Conservation (phyloP, 2,797 vertebrate genomes). For the Todus mexicanus region DNA sequence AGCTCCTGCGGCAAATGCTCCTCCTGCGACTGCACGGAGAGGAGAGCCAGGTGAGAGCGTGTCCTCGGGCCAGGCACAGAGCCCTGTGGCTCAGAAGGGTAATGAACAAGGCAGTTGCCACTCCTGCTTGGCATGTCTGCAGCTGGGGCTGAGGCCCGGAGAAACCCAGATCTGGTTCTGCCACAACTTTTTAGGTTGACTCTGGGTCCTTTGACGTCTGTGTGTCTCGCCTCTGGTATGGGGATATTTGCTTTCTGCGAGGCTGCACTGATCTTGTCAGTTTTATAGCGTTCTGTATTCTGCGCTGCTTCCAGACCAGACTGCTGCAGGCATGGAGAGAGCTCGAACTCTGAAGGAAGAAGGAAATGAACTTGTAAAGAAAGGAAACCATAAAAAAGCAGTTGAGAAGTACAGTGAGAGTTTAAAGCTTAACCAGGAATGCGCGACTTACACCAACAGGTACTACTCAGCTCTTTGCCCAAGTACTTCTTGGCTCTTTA, state of each 20-base stretch:
- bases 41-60: constrained; percentile 52
- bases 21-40: not conserved
- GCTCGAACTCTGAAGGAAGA: constrained; percentile 85
- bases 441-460: constrained; percentile 91
- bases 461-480: constrained; percentile 45
- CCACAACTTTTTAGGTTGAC: not conserved
- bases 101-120: not conserved
- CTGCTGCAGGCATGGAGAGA: constrained; percentile 73
- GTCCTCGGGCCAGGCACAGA: not conserved
- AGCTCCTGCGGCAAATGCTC: constrained; percentile 12
- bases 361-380: constrained; percentile 91
- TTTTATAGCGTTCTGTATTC: not conserved
- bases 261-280: not conserved
- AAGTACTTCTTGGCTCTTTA: not conserved
- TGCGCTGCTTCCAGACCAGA: constrained; percentile 63
- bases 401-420: constrained; percentile 92
- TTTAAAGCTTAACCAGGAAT: constrained; percentile 79
- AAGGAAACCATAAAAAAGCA: constrained; percentile 85
- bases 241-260: not conserved
- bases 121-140: not conserved
- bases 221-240: not conserved
- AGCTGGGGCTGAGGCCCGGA: not conserved
- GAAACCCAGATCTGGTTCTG: not conserved
- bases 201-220: not conserved
- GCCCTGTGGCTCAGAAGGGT: not conserved